Evolutionary conservation across 2,797 vertebrate species (phyloP), one percentile per base, ranked within the genome.

Genomic region (Lepus townsendii): DNA sequence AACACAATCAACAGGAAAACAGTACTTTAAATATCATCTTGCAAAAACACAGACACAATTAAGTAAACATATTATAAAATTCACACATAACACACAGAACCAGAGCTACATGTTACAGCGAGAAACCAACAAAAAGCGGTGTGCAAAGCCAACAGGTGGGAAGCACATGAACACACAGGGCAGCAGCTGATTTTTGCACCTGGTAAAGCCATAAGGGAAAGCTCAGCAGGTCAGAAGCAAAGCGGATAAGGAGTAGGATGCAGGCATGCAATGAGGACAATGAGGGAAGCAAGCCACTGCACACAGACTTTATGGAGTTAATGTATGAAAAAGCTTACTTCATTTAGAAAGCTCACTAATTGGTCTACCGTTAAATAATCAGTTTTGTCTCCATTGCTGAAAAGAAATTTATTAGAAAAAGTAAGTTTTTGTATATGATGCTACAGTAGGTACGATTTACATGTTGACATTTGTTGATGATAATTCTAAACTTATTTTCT

Each of bases 301-400:
- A 99, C 98, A 99, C 98, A 99, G 98, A 98, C 98, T 97, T 88
- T 95, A 98, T 97, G 98, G 98, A 99, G 99, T 99, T 99, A 99
- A 99, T 99, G 99, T 99, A 99, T 99, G 99, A 99, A 99, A 99
- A 99, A 99, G 99, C 99, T 99, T 99, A 99, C 99, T 99, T 99
- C 99, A 99, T 99, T 99, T 99, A 99, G 99, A 99, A 99, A 99
- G 99, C 99, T 99, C 99, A 99, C 99, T 99, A 99, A 99, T 99
- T 99, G 99, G 99, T 99, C 99, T 99, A 99, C 99, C 98, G 99
- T 99, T 99, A 99, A 99, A 99, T 99, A 99, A 99, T 99, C 99
- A 99, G 98, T 99, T 99, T 99, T 99, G 99, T 99, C 99, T 99
- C 99, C 99, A 99, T 99, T 99, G 99, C 99, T 99, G 99, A 98